Percentiles rank a stretch among this genome's conserved stretches.
Evolutionary conservation across 1,140 invertebrate species (phyloP).

Genomic region (Streblospio benedicti): DNA sequence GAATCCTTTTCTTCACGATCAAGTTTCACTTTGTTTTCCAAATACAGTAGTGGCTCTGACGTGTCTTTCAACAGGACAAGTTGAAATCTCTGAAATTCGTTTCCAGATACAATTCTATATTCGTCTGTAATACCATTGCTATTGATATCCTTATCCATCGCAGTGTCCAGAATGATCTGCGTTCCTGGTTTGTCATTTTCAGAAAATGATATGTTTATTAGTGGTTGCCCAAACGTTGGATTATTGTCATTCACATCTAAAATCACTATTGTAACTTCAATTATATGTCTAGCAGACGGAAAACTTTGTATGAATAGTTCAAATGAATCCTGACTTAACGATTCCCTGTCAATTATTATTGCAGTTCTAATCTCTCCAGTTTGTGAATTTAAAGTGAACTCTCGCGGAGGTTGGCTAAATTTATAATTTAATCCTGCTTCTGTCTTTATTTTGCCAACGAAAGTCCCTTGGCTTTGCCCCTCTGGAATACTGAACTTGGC

Average conservation of each 20-base stretch:
- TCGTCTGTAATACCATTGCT: slow-evolving; percentile 75
- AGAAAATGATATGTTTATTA: slow-evolving; percentile 32
- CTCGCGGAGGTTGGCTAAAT: slow-evolving; percentile 8
- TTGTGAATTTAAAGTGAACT: neutral
- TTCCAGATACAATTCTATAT: slow-evolving; percentile 76
- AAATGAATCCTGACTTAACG: slow-evolving; percentile 3
- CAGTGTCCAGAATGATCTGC: slow-evolving; percentile 67
- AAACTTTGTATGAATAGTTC: slow-evolving; percentile 12
- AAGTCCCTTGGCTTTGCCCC: neutral
- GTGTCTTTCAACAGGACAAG: slow-evolving; percentile 78
- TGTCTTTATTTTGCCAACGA: slow-evolving; percentile 11
- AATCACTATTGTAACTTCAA: slow-evolving; percentile 1
- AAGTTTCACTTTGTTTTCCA: slow-evolving; percentile 61
- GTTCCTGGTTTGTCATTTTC: slow-evolving; percentile 63
- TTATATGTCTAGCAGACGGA: slow-evolving; percentile 5
- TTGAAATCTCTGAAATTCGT: slow-evolving; percentile 76
- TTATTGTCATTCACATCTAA: slow-evolving; percentile 10
- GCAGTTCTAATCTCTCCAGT: neutral
- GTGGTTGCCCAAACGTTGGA: neutral
- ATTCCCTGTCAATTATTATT: slow-evolving; percentile 3
- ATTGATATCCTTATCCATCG: slow-evolving; percentile 76
- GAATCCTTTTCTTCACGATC: slow-evolving; percentile 70
- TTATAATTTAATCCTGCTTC: slow-evolving; percentile 5
- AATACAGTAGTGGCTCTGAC: slow-evolving; percentile 19
- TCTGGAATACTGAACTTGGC: slow-evolving; percentile 13